phyloP scores from a whole-genome alignment of 2,888 invertebrate species.

The Eudiplozoon nipponicum region DNA sequence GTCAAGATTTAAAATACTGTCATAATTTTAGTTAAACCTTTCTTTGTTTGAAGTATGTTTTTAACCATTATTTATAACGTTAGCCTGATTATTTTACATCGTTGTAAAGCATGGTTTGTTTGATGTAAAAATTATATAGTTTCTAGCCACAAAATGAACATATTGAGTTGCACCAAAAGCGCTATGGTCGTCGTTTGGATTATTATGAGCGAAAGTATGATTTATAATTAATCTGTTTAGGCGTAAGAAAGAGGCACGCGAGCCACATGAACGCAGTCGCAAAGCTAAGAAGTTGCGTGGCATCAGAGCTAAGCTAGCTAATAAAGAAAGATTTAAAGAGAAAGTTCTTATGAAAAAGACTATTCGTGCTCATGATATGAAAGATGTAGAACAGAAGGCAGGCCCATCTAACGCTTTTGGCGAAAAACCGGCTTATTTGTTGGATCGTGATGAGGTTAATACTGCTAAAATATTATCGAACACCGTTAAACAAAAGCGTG shows the following conservation, averaged over 20 bases:
- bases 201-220: slow-evolving; percentile 58
- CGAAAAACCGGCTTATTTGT: slow-evolving; percentile 68
- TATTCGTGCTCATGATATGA: slow-evolving; percentile 79
- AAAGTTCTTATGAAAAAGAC: slow-evolving; percentile 97
- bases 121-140: no score
- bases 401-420: slow-evolving; percentile 41
- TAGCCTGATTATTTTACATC: no score
- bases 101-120: no score
- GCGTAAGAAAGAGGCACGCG: slow-evolving; percentile 65
- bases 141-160: slow-evolving; percentile 57
- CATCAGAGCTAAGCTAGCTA: slow-evolving; percentile 78
- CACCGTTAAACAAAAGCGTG: slow-evolving; percentile 94
- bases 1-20: no score
- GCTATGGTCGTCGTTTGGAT: slow-evolving; percentile 72
- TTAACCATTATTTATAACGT: background rate
- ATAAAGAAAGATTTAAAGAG: slow-evolving; percentile 74
- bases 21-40: no score
- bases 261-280: slow-evolving; percentile 57
- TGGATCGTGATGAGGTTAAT: slow-evolving; percentile 72
- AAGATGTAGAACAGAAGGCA: slow-evolving; percentile 46
- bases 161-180: slow-evolving; percentile 77
- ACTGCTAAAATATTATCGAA: slow-evolving; percentile 78
- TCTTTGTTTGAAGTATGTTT: no score
- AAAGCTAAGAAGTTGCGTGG: slow-evolving; percentile 66
- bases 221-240: slow-evolving; percentile 19